phyloP scores from a whole-genome alignment of 1,140 invertebrate genomes.

The Dryas iulia region DNA sequence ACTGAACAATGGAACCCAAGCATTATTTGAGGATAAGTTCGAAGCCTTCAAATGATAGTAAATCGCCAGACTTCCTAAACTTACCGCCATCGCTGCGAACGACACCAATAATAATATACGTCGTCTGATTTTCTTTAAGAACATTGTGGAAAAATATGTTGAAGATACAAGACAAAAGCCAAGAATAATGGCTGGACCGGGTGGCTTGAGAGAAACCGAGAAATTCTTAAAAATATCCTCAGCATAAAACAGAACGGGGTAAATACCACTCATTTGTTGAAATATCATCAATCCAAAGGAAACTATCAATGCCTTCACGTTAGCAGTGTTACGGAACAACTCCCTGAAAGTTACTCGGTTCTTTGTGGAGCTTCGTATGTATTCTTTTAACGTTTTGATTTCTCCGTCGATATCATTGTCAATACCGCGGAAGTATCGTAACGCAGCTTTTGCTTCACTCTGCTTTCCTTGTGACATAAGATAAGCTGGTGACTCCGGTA shows the following conservation, averaged over 20 bases:
- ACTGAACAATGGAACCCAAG: constrained; percentile 69
- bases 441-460: constrained; percentile 82
- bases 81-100: constrained; percentile 82
- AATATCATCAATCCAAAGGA: constrained; percentile 87
- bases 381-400: constrained; percentile 81
- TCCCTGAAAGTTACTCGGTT: constrained; percentile 71
- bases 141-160: constrained; percentile 84
- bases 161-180: constrained; percentile 86
- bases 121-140: constrained; percentile 88
- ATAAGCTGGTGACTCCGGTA: constrained; percentile 89
- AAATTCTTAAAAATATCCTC: constrained; percentile 84
- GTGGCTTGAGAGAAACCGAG: constrained; percentile 73
- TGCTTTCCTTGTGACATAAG: constrained; percentile 76
- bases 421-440: constrained; percentile 85
- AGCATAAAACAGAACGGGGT: constrained; percentile 89
- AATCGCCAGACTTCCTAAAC: constrained; percentile 81
- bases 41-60: constrained; percentile 82
- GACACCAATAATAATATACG: constrained; percentile 86
- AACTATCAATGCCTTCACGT: constrained; percentile 78
- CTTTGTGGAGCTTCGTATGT: constrained; percentile 61
- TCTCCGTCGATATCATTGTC: constrained; percentile 84
- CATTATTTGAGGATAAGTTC: constrained; percentile 42
- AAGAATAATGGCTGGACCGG: constrained; percentile 82
- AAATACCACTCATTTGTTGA: constrained; percentile 91
- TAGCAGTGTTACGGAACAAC: constrained; percentile 72